Evolutionary conservation across 2,888 invertebrate genomes (phyloP).

Genomic region (Caenorhabditis panamensis): DNA sequence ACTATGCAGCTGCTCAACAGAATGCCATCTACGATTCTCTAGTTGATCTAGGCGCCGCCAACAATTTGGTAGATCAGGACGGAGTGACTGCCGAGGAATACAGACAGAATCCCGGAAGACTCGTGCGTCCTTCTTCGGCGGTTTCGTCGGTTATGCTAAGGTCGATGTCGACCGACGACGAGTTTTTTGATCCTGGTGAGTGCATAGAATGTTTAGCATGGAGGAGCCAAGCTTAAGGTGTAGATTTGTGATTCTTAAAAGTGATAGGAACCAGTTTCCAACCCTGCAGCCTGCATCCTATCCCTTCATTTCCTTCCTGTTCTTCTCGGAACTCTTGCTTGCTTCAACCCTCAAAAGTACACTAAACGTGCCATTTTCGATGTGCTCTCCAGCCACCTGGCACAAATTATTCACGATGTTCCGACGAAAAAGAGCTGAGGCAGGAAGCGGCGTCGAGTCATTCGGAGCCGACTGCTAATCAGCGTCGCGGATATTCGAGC

Average conservation of each 20-base stretch:
- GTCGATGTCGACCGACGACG: constrained; percentile 71
- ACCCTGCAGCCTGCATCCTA: neutral
- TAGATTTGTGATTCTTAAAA: no score
- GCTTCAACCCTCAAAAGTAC: constrained; percentile 15
- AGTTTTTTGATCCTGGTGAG: constrained; percentile 76
- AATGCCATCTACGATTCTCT: constrained; percentile 81
- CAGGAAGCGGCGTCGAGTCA: constrained; percentile 1
- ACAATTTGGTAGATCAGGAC: constrained; percentile 76
- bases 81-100: constrained; percentile 75
- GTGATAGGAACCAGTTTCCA: no score
- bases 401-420: constrained; percentile 42
- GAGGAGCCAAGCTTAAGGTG: no score
- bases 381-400: neutral
- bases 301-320: constrained; percentile 9
- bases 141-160: constrained; percentile 68
- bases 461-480: constrained; percentile 13
- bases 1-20: constrained; percentile 79
- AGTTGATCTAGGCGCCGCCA: constrained; percentile 76
- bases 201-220: neutral
- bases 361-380: constrained; percentile 37
- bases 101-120: constrained; percentile 69
- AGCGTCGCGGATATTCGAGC: constrained; percentile 1
- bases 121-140: constrained; percentile 71
- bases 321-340: neutral
- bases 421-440: constrained; percentile 1